These are phyloP conservation scores for Nephrotoma appendiculata DNA, from an alignment of 2,888 invertebrate species.

Conservation along the genomic window DNA sequence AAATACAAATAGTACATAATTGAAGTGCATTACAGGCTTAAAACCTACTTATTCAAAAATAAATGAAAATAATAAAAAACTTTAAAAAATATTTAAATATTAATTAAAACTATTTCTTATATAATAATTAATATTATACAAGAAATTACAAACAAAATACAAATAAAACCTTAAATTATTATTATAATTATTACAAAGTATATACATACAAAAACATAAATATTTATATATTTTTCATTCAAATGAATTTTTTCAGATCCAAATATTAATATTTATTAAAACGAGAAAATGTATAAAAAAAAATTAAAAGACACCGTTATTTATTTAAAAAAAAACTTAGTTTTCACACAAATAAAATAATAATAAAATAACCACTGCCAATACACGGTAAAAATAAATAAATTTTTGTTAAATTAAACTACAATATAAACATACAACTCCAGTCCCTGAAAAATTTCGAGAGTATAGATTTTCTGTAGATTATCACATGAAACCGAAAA, in stretches of 20 bases:
- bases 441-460: background rate
- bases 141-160: conserved; percentile 9
- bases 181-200: background rate
- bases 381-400: background rate
- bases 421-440: background rate
- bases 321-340: background rate
- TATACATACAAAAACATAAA: conserved; percentile 1
- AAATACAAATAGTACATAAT: conserved; percentile 22
- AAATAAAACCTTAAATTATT: background rate
- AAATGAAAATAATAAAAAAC: conserved; percentile 12
- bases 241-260: conserved; percentile 2
- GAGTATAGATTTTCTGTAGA: background rate
- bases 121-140: conserved; percentile 3
- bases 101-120: conserved; percentile 11
- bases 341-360: background rate
- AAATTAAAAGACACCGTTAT: background rate
- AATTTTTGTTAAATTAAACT: background rate
- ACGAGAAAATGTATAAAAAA: background rate
- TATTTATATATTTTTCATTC: conserved; percentile 3
- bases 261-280: background rate
- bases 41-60: conserved; percentile 22
- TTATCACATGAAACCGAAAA: background rate
- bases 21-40: conserved; percentile 31
- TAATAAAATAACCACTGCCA: background rate
- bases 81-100: conserved; percentile 21